Evolutionary conservation across 2,113 vertebrate genomes (phyloP).

Genomic region (Ictalurus furcatus): DNA sequence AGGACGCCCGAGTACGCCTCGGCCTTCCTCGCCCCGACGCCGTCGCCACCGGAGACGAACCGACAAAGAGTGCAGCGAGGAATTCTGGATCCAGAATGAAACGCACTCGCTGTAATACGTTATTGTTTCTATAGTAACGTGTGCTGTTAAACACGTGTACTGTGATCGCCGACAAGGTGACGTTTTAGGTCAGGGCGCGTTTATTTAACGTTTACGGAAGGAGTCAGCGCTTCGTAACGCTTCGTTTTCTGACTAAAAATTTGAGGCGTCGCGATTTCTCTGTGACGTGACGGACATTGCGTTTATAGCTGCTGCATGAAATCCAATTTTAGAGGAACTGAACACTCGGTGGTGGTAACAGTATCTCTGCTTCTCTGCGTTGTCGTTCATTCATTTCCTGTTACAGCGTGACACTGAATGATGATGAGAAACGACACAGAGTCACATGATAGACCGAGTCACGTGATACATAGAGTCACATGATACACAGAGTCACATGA

Average conservation of each 20-base stretch:
- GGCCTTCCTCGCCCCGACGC: slow-evolving; percentile 72
- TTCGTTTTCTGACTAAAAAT: too few species aligned
- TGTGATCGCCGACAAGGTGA: not conserved
- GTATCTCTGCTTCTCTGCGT: not conserved
- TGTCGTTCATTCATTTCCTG: not conserved
- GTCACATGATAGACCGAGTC: too few species aligned
- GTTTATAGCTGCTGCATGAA: not conserved
- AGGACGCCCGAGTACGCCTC: slow-evolving; percentile 51
- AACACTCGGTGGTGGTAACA: not conserved
- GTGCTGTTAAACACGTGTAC: not conserved
- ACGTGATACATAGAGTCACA: too few species aligned
- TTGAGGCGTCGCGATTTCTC: too few species aligned
- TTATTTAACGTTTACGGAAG: not conserved
- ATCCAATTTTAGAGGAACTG: too few species aligned
- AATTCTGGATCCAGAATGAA: not conserved
- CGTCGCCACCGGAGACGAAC: slow-evolving; percentile 64
- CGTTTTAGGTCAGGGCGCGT: not conserved
- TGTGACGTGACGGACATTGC: too few species aligned
- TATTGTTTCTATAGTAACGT: not conserved
- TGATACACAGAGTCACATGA: too few species aligned
- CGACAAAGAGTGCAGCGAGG: too few species aligned
- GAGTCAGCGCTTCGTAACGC: not conserved
- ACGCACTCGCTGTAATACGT: not conserved
- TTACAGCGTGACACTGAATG: not conserved
- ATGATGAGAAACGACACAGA: not conserved